These are phyloP conservation scores for Nothoprocta pentlandii DNA, from an alignment of 2,113 vertebrate genomes.

Conservation along the genomic window DNA sequence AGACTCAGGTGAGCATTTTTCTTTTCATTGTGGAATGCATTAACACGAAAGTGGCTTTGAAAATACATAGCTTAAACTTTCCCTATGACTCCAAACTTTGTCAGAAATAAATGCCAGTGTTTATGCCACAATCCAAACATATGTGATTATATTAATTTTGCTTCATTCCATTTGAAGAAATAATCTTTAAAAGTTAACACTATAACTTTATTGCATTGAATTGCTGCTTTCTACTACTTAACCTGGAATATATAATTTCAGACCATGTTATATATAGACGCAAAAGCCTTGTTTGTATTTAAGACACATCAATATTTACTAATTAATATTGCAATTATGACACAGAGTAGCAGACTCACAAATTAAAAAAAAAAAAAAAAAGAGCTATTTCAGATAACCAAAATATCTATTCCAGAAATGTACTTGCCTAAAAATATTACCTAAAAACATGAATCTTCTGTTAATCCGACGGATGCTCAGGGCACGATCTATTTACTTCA, in stretches of 20 bases:
- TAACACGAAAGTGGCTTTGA: not conserved
- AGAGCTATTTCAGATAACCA: not conserved
- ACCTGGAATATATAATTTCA: not conserved
- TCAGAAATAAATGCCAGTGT: not conserved
- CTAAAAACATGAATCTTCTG: slow-evolving; percentile 74
- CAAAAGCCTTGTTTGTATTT: not conserved
- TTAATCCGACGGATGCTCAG: slow-evolving; percentile 96
- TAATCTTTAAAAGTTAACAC: not conserved
- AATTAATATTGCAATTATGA: not conserved
- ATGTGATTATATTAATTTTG: not conserved
- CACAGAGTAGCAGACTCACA: not conserved
- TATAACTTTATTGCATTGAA: not conserved
- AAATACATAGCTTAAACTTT: not conserved
- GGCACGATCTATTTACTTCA: slow-evolving; percentile 96
- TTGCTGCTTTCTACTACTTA: not conserved
- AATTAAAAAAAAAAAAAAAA: not conserved
- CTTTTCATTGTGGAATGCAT: not conserved
- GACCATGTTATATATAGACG: not conserved
- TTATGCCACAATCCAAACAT: not conserved
- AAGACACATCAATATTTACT: not conserved
- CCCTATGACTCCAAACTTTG: not conserved
- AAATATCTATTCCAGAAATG: not conserved
- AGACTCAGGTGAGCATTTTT: not conserved
- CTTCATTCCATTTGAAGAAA: slow-evolving; percentile 9
- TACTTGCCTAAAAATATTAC: slow-evolving; percentile 58